These are phyloP conservation scores for Muscicapa comitata DNA, from an alignment of 2,797 vertebrate species.

Conservation along the genomic window DNA sequence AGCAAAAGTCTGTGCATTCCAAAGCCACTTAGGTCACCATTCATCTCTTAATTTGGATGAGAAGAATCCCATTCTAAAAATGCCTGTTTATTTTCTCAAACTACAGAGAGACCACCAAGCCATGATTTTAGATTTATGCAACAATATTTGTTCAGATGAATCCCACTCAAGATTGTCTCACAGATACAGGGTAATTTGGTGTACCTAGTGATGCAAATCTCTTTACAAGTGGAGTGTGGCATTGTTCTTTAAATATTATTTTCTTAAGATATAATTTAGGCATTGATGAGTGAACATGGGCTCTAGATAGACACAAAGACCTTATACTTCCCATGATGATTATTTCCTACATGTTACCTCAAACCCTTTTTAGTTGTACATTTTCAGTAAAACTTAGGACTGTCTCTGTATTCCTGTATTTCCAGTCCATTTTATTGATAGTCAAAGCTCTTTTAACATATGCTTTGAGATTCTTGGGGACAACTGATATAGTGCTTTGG, in stretches of 20 bases:
- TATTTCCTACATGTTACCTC: neutral
- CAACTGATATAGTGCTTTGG: neutral
- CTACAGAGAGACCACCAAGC: neutral
- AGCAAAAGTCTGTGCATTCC: neutral
- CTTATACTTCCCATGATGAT: neutral
- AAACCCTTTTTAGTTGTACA: neutral
- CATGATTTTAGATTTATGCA: neutral
- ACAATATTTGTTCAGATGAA: neutral
- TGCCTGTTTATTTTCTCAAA: neutral
- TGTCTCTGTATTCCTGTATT: neutral
- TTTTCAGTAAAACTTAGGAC: neutral
- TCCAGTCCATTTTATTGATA: neutral
- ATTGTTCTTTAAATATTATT: neutral
- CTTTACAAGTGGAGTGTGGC: neutral
- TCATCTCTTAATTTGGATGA: neutral
- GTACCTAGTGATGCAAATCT: neutral
- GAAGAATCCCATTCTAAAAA: neutral
- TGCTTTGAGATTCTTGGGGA: neutral
- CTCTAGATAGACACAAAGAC: neutral
- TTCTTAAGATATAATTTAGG: neutral
- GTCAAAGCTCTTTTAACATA: neutral
- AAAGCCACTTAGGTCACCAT: neutral
- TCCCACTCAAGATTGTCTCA: neutral
- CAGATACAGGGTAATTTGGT: neutral
- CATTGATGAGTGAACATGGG: neutral